These are phyloP conservation scores for Invenusta paracnida DNA, from an alignment of 2,888 invertebrate genomes.

Conservation along the genomic window DNA sequence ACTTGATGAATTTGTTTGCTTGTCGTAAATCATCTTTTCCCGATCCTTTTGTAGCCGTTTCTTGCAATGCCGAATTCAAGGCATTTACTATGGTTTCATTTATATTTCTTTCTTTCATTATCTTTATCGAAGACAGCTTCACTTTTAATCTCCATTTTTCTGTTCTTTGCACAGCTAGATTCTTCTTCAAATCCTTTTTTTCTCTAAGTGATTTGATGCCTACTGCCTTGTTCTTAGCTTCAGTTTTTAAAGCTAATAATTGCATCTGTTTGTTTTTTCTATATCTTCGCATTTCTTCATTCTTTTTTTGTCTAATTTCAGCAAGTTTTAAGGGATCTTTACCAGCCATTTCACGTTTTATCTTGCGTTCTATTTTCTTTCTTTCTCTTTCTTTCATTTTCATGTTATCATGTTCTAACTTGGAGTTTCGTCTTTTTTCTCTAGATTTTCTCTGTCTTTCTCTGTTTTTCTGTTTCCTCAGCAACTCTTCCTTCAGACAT, in stretches of 20 bases:
- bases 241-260: no score
- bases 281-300: not conserved
- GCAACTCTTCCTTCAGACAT: no score
- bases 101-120: no score
- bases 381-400: not conserved
- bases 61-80: not conserved
- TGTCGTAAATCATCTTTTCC: not conserved
- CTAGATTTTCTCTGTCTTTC: no score
- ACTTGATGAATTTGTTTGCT: not conserved
- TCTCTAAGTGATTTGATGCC: not conserved
- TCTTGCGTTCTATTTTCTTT: not conserved
- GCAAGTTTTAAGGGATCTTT: not conserved
- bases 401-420: no score
- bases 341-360: not conserved
- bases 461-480: no score
- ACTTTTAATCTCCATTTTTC: not conserved
- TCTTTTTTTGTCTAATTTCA: not conserved
- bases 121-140: not conserved
- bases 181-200: not conserved
- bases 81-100: not conserved
- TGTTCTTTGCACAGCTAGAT: not conserved
- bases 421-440: no score
- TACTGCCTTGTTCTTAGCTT: no score
- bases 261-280: not conserved
- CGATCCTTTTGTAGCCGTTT: not conserved